These are phyloP conservation scores for Tricholauxania praeusta DNA, from an alignment of 2,888 invertebrate genomes.

Conservation along the genomic window DNA sequence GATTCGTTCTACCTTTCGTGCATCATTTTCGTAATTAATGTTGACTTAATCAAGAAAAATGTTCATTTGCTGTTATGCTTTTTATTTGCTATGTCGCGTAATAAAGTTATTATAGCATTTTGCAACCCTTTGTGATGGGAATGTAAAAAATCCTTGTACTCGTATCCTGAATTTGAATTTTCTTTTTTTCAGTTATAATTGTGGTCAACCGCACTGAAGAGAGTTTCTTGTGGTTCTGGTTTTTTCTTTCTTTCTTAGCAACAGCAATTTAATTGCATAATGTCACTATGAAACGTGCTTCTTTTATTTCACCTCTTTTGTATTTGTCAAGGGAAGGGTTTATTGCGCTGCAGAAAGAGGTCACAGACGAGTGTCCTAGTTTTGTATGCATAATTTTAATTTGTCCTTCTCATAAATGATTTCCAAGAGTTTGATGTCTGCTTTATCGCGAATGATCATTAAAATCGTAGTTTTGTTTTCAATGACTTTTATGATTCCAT, in stretches of 20 bases:
- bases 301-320: too few species aligned
- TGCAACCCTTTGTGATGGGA: constrained; percentile 22
- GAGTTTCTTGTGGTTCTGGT: not conserved
- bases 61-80: constrained; percentile 38
- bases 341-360: too few species aligned
- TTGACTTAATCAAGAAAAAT: constrained; percentile 63
- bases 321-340: too few species aligned
- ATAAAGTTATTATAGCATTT: constrained; percentile 52
- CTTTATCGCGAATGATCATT: too few species aligned
- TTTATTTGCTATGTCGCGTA: constrained; percentile 30
- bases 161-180: constrained; percentile 1
- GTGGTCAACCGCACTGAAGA: constrained; percentile 56
- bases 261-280: constrained; percentile 24
- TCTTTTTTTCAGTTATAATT: constrained; percentile 42
- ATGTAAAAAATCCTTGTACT: not conserved
- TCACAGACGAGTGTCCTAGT: too few species aligned
- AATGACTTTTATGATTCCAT: too few species aligned
- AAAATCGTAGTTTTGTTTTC: too few species aligned
- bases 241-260: not conserved
- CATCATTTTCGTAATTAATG: constrained; percentile 64
- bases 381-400: too few species aligned
- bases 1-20: constrained; percentile 54
- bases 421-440: too few species aligned
- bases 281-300: constrained; percentile 31
- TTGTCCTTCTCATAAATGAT: too few species aligned